These are phyloP conservation scores for Madoqua kirkii DNA, from an alignment of 2,113 vertebrate genomes.

Conservation along the genomic window DNA sequence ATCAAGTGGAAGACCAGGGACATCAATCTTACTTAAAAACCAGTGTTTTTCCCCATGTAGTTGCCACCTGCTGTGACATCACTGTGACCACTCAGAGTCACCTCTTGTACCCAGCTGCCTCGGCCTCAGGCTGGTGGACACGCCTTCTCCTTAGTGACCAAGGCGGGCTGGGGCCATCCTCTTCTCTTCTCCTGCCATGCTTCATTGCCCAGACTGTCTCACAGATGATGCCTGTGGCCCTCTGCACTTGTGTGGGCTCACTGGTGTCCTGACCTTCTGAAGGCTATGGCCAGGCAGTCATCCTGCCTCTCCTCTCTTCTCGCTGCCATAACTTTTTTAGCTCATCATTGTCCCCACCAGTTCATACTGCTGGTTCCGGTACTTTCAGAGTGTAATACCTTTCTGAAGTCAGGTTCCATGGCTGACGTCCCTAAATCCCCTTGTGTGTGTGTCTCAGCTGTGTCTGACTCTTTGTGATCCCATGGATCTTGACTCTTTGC, in stretches of 20 bases:
- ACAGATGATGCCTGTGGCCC: accelerated
- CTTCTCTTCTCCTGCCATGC: not conserved
- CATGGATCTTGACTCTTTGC: not conserved
- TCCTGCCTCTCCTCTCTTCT: not conserved
- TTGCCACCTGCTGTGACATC: not conserved
- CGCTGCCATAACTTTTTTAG: not conserved
- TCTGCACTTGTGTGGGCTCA: not conserved
- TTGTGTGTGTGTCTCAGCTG: not conserved
- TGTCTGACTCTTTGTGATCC: not conserved
- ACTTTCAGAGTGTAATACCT: not conserved
- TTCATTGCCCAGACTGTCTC: accelerated
- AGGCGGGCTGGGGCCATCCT: too few species aligned
- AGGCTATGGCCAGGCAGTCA: not conserved
- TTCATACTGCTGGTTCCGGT: accelerated
- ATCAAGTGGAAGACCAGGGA: not conserved
- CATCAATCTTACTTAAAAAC: accelerated
- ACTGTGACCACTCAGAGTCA: too few species aligned
- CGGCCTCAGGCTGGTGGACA: not conserved
- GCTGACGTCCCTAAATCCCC: not conserved
- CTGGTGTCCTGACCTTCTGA: not conserved
- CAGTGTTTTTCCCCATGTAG: not conserved
- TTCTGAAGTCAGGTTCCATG: not conserved
- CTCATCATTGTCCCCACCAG: accelerated
- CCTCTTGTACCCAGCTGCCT: not conserved
- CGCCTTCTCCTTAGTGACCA: not conserved